Evolutionary conservation across 2,888 invertebrate species (phyloP), one percentile per base, ranked within the genome.

Genomic region (Oeneis ivallda): DNA sequence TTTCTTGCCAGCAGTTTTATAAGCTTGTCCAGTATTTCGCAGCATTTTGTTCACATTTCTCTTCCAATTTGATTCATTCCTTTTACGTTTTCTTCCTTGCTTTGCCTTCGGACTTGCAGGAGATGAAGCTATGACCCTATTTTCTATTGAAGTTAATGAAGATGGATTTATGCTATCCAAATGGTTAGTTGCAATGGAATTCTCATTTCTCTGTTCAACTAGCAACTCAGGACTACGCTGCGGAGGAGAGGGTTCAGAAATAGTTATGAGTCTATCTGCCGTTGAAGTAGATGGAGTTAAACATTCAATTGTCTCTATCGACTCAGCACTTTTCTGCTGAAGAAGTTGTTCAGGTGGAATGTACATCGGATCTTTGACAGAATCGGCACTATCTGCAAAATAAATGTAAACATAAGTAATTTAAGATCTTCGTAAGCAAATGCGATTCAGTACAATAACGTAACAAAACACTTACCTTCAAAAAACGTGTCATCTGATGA

Each of bases 51-150:
- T 17, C 56, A 56, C 56, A 56, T 56, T 56, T 56, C 17, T 56
- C 39, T 56, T 56, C 56, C 56, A 56, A 34, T 37, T 56, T 56
- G 34, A 37, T 56, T 56, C 34, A 56, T 56, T 56, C 39, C 37
- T 56, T 56, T 56, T 56, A 15, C 56, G 56, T 56, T 56, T 39
- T 56, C 56, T 56, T 56, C 66, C 53, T 49, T 15, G 49, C 15
- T 49, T 49, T 39, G 17, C n/a, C 49, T 49, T 49, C 13, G 49
- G n/a, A 49, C 49, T 49, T 49, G 49, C 49, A 49, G 49, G 49
- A 49, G 49, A 49, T 49, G 15, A 49, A 49, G 13, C 15, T 49
- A 49, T 49, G 49, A 10, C 15, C 49, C 49, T 49, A 49, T 49
- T 49, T 49, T 49, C 49, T 10, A 10, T 39, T 39, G 10, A 39